These are phyloP conservation scores for Synergus umbraculus DNA, from an alignment of 2,888 invertebrate species.

Conservation along the genomic window DNA sequence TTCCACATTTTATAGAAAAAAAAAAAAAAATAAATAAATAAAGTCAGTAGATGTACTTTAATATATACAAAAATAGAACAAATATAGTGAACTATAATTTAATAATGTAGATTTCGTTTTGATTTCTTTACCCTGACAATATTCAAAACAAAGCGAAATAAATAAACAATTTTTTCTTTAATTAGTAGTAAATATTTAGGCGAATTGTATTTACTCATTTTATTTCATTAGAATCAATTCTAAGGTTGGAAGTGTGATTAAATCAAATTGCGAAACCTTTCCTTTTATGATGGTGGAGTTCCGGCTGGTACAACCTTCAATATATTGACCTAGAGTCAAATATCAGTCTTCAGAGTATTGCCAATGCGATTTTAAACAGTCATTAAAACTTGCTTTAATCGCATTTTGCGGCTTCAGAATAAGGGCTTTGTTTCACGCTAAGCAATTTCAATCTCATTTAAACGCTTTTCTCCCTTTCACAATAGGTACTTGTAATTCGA, in stretches of 20 bases:
- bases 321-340: background rate
- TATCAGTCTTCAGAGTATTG: background rate
- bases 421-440: background rate
- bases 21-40: background rate
- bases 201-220: background rate
- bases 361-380: background rate
- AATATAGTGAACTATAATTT: too few species aligned
- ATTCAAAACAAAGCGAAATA: too few species aligned
- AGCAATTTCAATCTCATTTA: slow-evolving; percentile 11
- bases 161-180: too few species aligned
- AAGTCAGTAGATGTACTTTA: background rate
- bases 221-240: background rate
- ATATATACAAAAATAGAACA: too few species aligned
- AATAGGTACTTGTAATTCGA: slow-evolving; percentile 26
- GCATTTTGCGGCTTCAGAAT: background rate
- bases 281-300: background rate
- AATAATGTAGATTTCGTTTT: too few species aligned
- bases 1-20: background rate
- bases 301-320: background rate
- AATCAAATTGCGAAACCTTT: background rate
- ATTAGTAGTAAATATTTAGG: background rate
- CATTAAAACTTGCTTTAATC: background rate
- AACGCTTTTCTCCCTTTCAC: slow-evolving; percentile 11
- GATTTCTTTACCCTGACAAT: too few species aligned
- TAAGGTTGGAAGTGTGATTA: background rate